Percentiles rank a stretch among this genome's conserved stretches.
Evolutionary conservation across 2,797 vertebrate species (phyloP).

Genomic region (Sebastes taczanowskii): DNA sequence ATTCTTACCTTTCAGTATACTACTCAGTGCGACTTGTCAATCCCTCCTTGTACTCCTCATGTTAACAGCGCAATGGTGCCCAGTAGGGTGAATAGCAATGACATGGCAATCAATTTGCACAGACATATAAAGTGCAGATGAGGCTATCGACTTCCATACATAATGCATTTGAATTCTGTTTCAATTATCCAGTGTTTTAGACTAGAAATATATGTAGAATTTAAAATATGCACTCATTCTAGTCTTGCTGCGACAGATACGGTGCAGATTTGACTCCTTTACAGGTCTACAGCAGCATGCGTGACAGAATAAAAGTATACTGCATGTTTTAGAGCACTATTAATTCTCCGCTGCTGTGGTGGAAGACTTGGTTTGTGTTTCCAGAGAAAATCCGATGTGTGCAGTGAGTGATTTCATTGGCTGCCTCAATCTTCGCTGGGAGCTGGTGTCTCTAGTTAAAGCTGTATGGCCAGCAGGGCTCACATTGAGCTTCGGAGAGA

Average conservation of each 20-base stretch:
- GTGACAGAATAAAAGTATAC: slow-evolving; percentile 19
- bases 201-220: slow-evolving; percentile 14
- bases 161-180: slow-evolving; percentile 39
- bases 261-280: slow-evolving; percentile 10
- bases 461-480: slow-evolving; percentile 35
- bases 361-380: slow-evolving; percentile 32
- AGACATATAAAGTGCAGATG: slow-evolving; percentile 9
- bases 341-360: slow-evolving; percentile 22
- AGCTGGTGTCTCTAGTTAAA: slow-evolving; percentile 55
- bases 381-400: slow-evolving; percentile 42
- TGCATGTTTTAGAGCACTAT: slow-evolving; percentile 32
- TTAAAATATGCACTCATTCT: slow-evolving; percentile 23
- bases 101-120: slow-evolving; percentile 56
- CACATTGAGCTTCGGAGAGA: slow-evolving; percentile 31
- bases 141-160: slow-evolving; percentile 30
- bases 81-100: slow-evolving; percentile 28
- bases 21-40: slow-evolving; percentile 29
- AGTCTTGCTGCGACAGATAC: neutral
- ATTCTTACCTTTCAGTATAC: slow-evolving; percentile 37
- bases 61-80: slow-evolving; percentile 45
- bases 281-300: slow-evolving; percentile 8
- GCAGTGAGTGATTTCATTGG: slow-evolving; percentile 50
- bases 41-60: slow-evolving; percentile 35
- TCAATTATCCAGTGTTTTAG: slow-evolving; percentile 34
- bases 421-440: slow-evolving; percentile 37